These are phyloP conservation scores for Machaerirhynchus nigripectus DNA, from an alignment of 2,113 vertebrate genomes.

Conservation along the genomic window DNA sequence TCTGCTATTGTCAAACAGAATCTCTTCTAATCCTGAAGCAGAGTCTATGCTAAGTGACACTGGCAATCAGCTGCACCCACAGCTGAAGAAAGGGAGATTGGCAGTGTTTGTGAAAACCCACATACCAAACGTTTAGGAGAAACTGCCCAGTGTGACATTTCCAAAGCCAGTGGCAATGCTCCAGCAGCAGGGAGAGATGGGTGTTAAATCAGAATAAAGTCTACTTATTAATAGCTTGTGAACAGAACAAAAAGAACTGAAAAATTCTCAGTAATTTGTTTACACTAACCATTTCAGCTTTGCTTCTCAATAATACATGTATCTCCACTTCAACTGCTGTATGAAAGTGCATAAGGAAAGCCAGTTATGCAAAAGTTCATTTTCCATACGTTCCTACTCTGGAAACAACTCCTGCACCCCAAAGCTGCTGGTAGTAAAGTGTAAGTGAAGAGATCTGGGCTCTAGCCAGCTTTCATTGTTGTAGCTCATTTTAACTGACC, in stretches of 20 bases:
- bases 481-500: not conserved
- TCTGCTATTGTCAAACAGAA: not conserved
- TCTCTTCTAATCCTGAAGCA: not conserved
- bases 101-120: not conserved
- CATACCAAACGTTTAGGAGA: not conserved
- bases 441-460: not conserved
- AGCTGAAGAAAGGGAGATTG: not conserved
- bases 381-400: not conserved
- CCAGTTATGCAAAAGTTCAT: not conserved
- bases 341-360: not conserved
- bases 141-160: not conserved
- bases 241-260: not conserved
- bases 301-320: fast-evolving
- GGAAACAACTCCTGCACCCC: not conserved
- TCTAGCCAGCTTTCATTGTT: not conserved
- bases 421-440: not conserved
- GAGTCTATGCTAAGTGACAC: not conserved
- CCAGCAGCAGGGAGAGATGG: not conserved
- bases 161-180: not conserved
- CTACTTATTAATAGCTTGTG: not conserved
- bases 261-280: not conserved
- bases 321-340: not conserved
- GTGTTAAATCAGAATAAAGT: not conserved
- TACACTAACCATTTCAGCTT: not conserved
- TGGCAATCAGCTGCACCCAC: not conserved